phyloP scores from a whole-genome alignment of 2,888 invertebrate species.

The Leptothorax acervorum region DNA sequence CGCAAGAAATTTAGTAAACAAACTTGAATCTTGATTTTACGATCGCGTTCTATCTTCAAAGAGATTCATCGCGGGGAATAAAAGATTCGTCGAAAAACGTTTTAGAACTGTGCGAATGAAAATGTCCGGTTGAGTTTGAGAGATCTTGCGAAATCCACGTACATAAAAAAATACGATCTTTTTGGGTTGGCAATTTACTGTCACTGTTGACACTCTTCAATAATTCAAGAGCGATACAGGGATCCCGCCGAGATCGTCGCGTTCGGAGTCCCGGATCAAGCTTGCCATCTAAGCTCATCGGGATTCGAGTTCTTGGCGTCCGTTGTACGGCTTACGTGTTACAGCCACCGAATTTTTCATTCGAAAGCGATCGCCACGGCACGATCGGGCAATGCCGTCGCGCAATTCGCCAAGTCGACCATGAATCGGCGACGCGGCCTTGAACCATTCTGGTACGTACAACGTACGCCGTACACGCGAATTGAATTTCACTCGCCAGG shows the following conservation, averaged over 20 bases:
- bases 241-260: neutral
- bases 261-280: neutral
- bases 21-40: neutral
- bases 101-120: neutral
- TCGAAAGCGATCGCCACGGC: slow-evolving; percentile 58
- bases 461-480: slow-evolving; percentile 21
- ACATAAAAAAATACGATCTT: neutral
- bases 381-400: slow-evolving; percentile 36
- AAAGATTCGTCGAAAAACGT: neutral
- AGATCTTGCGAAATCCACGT: neutral
- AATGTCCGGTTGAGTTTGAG: neutral
- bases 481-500: slow-evolving; percentile 59
- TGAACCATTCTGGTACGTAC: slow-evolving; percentile 63
- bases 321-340: neutral
- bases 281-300: neutral
- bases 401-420: slow-evolving; percentile 67
- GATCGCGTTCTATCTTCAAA: neutral
- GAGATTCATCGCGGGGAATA: neutral
- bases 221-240: neutral
- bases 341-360: slow-evolving; percentile 39
- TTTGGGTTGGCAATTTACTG: neutral
- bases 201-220: neutral
- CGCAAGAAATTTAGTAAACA: neutral
- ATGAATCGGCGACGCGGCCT: slow-evolving; percentile 70
- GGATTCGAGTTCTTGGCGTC: neutral